Conservation (phyloP, 2,113 vertebrate genomes). For the Xiphophorus couchianus region DNA sequence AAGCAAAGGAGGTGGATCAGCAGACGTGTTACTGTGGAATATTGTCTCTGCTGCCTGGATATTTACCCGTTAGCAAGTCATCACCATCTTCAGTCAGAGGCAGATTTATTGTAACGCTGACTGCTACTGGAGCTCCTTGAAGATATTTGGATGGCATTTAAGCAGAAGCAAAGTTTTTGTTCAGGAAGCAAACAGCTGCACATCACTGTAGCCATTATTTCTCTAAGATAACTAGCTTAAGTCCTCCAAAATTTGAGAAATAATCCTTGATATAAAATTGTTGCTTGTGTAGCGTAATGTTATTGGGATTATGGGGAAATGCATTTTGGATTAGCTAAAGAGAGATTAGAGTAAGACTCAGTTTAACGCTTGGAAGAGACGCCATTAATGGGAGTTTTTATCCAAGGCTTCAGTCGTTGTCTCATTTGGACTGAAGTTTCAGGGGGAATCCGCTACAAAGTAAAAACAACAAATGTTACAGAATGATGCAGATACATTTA, state of each 20-base stretch:
- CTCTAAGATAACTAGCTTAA: not conserved
- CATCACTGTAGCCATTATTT: not conserved
- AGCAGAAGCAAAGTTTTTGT: too few species aligned
- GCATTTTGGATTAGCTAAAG: not conserved
- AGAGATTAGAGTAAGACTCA: not conserved
- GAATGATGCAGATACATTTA: too few species aligned
- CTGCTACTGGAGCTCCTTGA: too few species aligned
- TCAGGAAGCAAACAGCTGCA: not conserved
- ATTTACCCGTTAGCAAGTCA: too few species aligned
- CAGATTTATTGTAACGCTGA: too few species aligned
- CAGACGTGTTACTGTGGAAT: too few species aligned
- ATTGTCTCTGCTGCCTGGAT: too few species aligned
- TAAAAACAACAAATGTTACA: not conserved
- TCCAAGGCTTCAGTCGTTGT: not conserved
- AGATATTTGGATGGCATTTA: too few species aligned
- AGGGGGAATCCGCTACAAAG: not conserved
- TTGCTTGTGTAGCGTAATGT: not conserved
- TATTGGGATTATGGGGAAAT: not conserved
- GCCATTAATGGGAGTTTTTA: not conserved
- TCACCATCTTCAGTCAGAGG: too few species aligned
- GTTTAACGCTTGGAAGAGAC: not conserved
- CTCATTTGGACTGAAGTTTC: not conserved
- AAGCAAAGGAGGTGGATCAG: too few species aligned
- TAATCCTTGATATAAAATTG: not conserved
- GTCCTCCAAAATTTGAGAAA: not conserved